Conservation (phyloP, 2,888 invertebrate genomes). For the Leucoma salicis region DNA sequence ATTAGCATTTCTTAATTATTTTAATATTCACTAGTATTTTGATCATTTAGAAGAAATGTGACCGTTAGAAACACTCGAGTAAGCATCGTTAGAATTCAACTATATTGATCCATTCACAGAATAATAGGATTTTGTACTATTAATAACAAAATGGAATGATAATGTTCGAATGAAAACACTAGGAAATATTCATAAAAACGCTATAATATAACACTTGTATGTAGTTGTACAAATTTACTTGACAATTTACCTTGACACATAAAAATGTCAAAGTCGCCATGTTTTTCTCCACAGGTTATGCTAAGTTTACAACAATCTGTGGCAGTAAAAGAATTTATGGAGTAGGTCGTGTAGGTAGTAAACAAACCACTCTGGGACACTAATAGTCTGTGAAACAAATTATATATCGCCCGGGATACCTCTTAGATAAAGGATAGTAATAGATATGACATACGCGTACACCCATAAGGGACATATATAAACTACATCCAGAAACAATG, state of each 20-base stretch:
- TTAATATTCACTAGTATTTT: constrained; percentile 24
- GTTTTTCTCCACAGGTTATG: constrained; percentile 15
- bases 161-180: background rate
- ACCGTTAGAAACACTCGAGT: constrained; percentile 65
- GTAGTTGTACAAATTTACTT: constrained; percentile 23
- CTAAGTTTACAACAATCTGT: background rate
- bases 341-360: background rate
- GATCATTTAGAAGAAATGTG: constrained; percentile 34
- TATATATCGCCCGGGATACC: too few species aligned
- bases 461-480: too few species aligned
- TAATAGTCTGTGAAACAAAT: too few species aligned
- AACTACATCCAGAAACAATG: too few species aligned
- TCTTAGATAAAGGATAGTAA: too few species aligned
- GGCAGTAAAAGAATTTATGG: background rate
- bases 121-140: background rate
- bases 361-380: too few species aligned
- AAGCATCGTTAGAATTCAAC: constrained; percentile 45
- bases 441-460: too few species aligned
- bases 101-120: background rate
- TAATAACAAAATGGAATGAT: constrained; percentile 15
- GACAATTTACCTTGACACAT: constrained; percentile 62
- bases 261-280: constrained; percentile 50
- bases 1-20: constrained; percentile 32
- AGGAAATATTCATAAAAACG: background rate
- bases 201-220: too few species aligned